phyloP scores from a whole-genome alignment of 37 sponge, comb jelly and placozoan genomes.

The Spongilla lacustris region DNA sequence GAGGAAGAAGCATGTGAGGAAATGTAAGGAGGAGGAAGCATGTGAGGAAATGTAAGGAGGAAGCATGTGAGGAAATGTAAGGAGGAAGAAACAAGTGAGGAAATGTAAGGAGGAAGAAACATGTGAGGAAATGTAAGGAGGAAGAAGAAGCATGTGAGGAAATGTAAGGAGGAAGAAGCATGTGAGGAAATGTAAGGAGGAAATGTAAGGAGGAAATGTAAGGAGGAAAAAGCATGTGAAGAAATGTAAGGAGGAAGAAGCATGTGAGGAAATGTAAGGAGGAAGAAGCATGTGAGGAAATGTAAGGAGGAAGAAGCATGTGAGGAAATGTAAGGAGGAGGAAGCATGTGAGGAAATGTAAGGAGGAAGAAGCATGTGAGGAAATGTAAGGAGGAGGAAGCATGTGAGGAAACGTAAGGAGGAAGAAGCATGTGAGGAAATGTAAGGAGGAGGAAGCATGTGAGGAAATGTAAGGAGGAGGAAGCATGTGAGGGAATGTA shows the following conservation, averaged over 20 bases:
- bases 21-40: not conserved
- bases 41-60: not conserved
- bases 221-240: not conserved
- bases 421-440: not conserved
- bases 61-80: not conserved
- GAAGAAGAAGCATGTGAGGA: not conserved
- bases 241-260: not conserved
- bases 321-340: not conserved
- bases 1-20: not conserved
- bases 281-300: not conserved
- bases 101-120: not conserved
- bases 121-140: not conserved
- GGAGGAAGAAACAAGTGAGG: not conserved
- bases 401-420: not conserved
- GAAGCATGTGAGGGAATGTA: not conserved
- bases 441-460: not conserved
- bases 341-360: not conserved
- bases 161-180: not conserved
- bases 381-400: not conserved
- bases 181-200: conserved; percentile 2
- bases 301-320: not conserved
- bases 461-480: not conserved
- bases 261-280: not conserved
- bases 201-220: not conserved
- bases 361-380: not conserved